Evolutionary conservation across 2,797 vertebrate genomes (phyloP).

Genomic region (Poeciliopsis turneri): DNA sequence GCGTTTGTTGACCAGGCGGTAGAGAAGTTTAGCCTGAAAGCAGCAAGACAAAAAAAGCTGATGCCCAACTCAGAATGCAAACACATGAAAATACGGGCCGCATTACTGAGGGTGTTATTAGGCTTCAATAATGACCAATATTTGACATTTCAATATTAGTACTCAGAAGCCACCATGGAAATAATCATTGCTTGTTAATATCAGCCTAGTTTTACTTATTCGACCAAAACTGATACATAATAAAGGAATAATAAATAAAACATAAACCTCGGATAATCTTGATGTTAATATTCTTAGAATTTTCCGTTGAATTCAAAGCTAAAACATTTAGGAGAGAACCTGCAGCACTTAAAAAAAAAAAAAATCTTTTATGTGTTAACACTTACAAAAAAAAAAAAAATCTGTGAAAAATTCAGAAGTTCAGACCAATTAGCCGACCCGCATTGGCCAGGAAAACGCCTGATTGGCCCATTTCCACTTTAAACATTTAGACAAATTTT

Average conservation of each 20-base stretch:
- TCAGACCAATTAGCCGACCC: neutral
- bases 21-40: slow-evolving; percentile 88
- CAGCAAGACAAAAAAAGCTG: neutral
- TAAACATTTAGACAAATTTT: neutral
- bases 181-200: too few relatives aligned
- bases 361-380: too few relatives aligned
- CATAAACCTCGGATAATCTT: too few relatives aligned
- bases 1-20: slow-evolving; percentile 90
- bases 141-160: too few relatives aligned
- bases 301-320: neutral
- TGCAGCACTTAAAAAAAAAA: neutral
- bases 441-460: neutral
- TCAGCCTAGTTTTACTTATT: too few relatives aligned
- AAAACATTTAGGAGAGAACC: neutral
- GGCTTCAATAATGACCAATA: too few relatives aligned
- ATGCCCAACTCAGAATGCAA: too few relatives aligned
- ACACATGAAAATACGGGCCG: too few relatives aligned
- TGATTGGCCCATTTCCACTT: neutral
- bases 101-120: too few relatives aligned
- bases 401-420: neutral
- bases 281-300: neutral
- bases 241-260: too few relatives aligned
- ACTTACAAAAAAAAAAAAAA: neutral
- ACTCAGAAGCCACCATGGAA: too few relatives aligned
- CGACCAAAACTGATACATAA: too few relatives aligned